phyloP scores from a whole-genome alignment of 2,888 invertebrate species.

The Lordiphosa fenestrarum region DNA sequence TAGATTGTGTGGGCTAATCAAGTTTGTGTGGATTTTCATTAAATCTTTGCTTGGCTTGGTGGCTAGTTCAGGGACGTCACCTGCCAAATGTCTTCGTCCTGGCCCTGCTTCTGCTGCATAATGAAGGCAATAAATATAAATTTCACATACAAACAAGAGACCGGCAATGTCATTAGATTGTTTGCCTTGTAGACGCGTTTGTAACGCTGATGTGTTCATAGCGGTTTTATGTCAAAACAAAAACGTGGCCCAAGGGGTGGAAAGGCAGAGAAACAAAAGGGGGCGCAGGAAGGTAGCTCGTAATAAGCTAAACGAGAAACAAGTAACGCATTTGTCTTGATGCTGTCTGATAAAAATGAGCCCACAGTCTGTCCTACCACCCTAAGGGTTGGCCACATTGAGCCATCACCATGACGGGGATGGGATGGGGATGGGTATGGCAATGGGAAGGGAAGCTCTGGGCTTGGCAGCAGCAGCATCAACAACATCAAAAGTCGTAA shows the following conservation, averaged over 20 bases:
- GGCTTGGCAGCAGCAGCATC: constrained; percentile 25
- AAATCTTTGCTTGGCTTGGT: constrained; percentile 42
- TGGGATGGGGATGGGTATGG: background rate
- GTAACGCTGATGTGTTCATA: constrained; percentile 77
- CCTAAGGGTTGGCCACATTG: constrained; percentile 54
- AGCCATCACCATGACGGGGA: constrained; percentile 38
- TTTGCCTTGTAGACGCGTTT: constrained; percentile 73
- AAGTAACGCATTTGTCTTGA: constrained; percentile 76
- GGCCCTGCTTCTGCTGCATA: constrained; percentile 58
- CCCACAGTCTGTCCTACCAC: constrained; percentile 6
- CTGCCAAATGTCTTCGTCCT: constrained; percentile 24
- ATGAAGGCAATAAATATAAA: constrained; percentile 76
- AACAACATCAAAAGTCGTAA: constrained; percentile 68
- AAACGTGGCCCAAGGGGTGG: constrained; percentile 50
- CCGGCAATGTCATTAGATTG: constrained; percentile 65
- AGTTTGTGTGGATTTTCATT: constrained; percentile 43
- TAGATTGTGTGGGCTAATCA: constrained; percentile 41
- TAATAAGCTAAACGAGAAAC: constrained; percentile 76
- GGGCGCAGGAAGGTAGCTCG: constrained; percentile 63
- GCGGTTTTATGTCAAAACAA: constrained; percentile 80
- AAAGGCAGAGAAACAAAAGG: constrained; percentile 19
- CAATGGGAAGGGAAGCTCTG: constrained; percentile 11
- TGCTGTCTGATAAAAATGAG: constrained; percentile 67
- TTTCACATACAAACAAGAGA: constrained; percentile 56
- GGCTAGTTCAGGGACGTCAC: constrained; percentile 16